These are phyloP conservation scores for Temnothorax curvispinosus DNA, from an alignment of 1,140 invertebrate species.

Conservation along the genomic window DNA sequence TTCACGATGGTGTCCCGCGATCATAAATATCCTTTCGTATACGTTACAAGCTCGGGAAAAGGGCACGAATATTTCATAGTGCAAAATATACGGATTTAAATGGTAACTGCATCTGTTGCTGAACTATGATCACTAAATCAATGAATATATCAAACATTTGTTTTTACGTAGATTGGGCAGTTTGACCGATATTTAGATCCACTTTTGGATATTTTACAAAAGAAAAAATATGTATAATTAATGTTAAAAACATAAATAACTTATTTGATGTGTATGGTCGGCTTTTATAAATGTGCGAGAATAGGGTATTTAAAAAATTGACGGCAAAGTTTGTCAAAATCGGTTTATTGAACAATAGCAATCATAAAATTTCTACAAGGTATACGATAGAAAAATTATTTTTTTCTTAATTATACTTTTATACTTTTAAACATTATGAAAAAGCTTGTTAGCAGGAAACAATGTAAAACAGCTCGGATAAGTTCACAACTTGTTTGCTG, in stretches of 20 bases:
- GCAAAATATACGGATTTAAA: conserved; percentile 44
- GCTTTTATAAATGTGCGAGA: background rate
- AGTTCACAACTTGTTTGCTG: background rate
- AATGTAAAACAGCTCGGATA: background rate
- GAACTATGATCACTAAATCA: conserved; percentile 21
- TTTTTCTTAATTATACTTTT: background rate
- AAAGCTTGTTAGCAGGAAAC: background rate
- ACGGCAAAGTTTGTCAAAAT: background rate
- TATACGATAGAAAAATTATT: background rate
- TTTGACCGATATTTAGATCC: background rate
- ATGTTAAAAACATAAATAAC: background rate
- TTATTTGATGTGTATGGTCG: background rate
- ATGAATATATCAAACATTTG: conserved; percentile 18
- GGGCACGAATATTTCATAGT: conserved; percentile 31
- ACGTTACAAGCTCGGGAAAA: conserved; percentile 20
- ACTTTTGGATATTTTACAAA: background rate
- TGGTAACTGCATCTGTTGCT: conserved; percentile 13
- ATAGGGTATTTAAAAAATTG: background rate
- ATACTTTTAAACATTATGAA: background rate
- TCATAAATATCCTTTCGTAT: conserved; percentile 47
- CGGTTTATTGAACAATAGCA: background rate
- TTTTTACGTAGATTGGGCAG: background rate
- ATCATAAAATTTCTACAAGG: background rate
- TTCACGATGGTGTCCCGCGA: conserved; percentile 16
- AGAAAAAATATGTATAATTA: background rate